Evolutionary conservation across 1,140 invertebrate genomes (phyloP).

Genomic region (Teleogryllus occipitalis): DNA sequence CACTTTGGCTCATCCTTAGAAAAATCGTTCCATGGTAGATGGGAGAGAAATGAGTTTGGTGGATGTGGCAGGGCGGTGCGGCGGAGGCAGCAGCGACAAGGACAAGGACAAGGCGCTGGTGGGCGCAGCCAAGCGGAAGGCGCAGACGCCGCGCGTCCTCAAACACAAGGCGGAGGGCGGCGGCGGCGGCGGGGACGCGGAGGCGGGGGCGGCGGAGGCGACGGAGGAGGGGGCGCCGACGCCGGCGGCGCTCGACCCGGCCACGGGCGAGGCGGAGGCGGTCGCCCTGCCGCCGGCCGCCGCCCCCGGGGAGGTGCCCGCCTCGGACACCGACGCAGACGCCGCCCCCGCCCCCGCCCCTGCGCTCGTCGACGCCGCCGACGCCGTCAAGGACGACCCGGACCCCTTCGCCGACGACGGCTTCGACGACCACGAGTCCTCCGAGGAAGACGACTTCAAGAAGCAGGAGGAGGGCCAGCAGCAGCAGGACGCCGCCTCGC

Average conservation of each 20-base stretch:
- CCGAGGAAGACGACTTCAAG: neutral
- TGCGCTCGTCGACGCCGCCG: neutral
- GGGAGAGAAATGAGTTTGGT: no score
- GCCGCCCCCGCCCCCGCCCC: no score
- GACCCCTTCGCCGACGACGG: neutral
- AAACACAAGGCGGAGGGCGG: conserved; percentile 12
- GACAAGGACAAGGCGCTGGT: conserved; percentile 10
- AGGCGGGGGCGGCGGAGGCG: neutral
- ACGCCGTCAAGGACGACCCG: neutral
- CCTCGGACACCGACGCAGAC: no score
- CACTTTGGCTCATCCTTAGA: no score
- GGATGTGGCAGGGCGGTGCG: neutral
- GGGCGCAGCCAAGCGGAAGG: conserved; percentile 20
- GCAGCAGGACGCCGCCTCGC: no score
- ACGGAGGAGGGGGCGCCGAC: neutral
- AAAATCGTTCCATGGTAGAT: no score
- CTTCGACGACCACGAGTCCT: neutral
- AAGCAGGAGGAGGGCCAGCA: no score
- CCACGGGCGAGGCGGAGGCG: neutral
- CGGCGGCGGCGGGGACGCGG: neutral
- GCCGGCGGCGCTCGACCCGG: neutral
- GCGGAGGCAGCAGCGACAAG: no score
- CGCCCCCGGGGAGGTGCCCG: no score
- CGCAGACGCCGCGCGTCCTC: conserved; percentile 15
- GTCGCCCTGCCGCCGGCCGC: neutral